A percentile compares a stretch with the other conserved stretches of the same genome.
Evolutionary conservation across 2,797 vertebrate genomes (phyloP).

Genomic region (Schizopygopsis malacanthus): DNA sequence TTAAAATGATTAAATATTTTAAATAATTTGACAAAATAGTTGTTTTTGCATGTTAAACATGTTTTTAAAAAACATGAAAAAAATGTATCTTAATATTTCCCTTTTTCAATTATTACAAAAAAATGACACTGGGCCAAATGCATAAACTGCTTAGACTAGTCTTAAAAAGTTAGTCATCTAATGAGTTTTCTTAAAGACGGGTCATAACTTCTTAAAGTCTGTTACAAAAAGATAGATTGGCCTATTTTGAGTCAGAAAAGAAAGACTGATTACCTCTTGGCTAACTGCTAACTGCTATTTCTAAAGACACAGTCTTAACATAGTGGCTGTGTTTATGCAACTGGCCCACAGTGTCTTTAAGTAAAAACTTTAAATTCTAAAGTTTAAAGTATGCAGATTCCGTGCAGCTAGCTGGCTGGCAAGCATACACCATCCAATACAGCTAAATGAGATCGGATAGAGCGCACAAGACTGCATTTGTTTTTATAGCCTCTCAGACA

Average conservation of each 20-base stretch:
- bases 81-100: neutral
- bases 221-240: neutral
- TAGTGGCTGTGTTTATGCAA: neutral
- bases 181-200: neutral
- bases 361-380: neutral
- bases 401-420: constrained; percentile 4
- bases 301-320: neutral
- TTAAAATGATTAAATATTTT: neutral
- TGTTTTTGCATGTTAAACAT: neutral
- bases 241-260: no score
- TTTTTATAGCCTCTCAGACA: constrained; percentile 57
- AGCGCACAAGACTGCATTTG: constrained; percentile 8
- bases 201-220: neutral
- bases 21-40: neutral
- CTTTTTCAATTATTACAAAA: neutral
- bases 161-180: neutral
- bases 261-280: neutral
- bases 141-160: neutral
- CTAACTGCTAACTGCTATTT: neutral
- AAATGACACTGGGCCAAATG: neutral
- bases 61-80: neutral
- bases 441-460: constrained; percentile 6
- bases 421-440: neutral
- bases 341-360: neutral
- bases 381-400: neutral